Base-by-base conservation (phyloP, 2,888 invertebrate genomes). In the Oxyteleia sp. region DNA sequence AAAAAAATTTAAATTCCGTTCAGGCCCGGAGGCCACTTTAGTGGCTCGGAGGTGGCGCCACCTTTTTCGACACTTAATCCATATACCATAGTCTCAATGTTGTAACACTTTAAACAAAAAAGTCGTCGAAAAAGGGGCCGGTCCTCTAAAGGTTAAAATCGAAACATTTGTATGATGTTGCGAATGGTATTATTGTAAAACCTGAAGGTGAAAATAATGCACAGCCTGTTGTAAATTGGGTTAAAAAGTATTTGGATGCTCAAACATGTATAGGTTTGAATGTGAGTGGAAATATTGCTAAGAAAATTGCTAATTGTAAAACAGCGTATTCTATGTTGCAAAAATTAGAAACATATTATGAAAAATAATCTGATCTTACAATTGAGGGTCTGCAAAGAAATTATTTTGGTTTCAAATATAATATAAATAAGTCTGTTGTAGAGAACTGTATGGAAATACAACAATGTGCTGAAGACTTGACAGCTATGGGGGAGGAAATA, bases 391-490 rank as follows among this genome's bases (percentile, higher is more conserved):
- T 85, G 29, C 84, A 82, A 83, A 63, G 81, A 51, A 26, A 55
- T 10, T 89, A 89, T 75, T 88, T 89, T 51, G 61, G 79, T 16
- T 88, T 71, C 20, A 74, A 82, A 10, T 89, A 87, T 71, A 84
- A 88, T 23, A 41, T 23, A 7, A 82, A 16, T 10, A 86, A 85
- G 41, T 83, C 86, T 13, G 84, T 51, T 1, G 79, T 86, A 49
- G 85, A 86, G 84, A 88, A 87, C 63, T 87, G 87, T 59, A 82
- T 86, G 84, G 23, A 61, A 55, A 82, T 84, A 61, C 76, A 82
- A 74, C 71, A 84, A 53, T 63, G 16, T 53, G 71, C 71, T 1
- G 85, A 86, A n/a, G 68, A 75, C 29, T 47, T 88, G 63, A 57
- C 15, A 5, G 84, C 87, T 16, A 68, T 55, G 82, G 86, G 84